phyloP scores from a whole-genome alignment of 2,888 invertebrate species.

The Malthinus seriepunctatus region DNA sequence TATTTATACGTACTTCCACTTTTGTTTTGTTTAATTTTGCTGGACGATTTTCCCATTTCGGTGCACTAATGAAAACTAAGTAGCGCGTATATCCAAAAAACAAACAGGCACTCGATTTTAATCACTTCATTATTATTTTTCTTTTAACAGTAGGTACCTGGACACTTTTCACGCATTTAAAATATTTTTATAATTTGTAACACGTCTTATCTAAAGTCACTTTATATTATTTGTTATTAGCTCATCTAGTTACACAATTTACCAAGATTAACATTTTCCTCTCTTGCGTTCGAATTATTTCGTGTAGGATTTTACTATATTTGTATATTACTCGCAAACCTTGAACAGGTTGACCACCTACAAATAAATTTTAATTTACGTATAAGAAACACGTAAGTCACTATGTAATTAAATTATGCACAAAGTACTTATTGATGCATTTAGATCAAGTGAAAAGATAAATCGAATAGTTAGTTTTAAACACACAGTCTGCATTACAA shows the following conservation, averaged over 20 bases:
- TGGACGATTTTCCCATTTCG: constrained; percentile 49
- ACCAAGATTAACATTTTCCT: too few relatives aligned
- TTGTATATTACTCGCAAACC: constrained; percentile 8
- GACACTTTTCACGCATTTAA: too few relatives aligned
- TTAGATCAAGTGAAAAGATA: constrained; percentile 22
- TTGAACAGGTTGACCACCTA: constrained; percentile 21
- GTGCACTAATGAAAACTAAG: background rate
- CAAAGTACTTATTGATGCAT: constrained; percentile 8
- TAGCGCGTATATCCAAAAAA: constrained; percentile 2
- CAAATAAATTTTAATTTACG: constrained; percentile 7
- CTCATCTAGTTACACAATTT: too few relatives aligned
- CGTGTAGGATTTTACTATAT: background rate
- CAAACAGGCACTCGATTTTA: background rate
- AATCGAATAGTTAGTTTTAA: background rate
- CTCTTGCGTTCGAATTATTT: too few relatives aligned
- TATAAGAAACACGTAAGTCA: constrained; percentile 13
- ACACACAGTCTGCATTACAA: too few relatives aligned
- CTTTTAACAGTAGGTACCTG: too few relatives aligned
- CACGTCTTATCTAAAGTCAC: too few relatives aligned
- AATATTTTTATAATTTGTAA: too few relatives aligned
- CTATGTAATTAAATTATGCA: constrained; percentile 11
- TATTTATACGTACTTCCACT: constrained; percentile 12
- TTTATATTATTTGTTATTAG: too few relatives aligned
- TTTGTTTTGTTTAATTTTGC: constrained; percentile 47
- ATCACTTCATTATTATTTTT: too few relatives aligned